These are phyloP conservation scores for Shinisaurus crocodilurus DNA, from an alignment of 2,113 vertebrate species.

Conservation along the genomic window DNA sequence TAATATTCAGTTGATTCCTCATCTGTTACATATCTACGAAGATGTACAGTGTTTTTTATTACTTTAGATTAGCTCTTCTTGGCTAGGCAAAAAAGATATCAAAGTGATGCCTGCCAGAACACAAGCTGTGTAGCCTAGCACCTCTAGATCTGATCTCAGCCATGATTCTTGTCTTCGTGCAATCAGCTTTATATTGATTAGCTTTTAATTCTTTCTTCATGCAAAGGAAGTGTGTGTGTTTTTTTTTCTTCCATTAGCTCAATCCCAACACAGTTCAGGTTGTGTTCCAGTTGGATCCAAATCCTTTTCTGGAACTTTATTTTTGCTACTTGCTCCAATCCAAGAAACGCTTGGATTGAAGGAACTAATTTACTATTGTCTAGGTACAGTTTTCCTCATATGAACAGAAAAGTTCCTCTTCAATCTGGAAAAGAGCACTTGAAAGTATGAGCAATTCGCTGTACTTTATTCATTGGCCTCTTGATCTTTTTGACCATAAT, in stretches of 20 bases:
- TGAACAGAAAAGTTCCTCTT: conserved; percentile 38
- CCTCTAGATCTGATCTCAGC: conserved; percentile 9
- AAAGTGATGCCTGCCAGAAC: conserved; percentile 18
- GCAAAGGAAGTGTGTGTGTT: not conserved
- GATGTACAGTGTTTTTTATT: not conserved
- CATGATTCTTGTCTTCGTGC: not conserved
- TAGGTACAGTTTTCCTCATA: conserved; percentile 46
- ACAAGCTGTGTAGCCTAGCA: not conserved
- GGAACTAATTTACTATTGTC: conserved; percentile 55
- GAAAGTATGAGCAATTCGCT: not conserved
- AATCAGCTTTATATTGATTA: conserved; percentile 18
- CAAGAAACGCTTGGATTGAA: conserved; percentile 54
- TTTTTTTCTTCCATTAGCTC: conserved; percentile 1
- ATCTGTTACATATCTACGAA: not conserved
- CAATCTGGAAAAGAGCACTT: conserved; percentile 46
- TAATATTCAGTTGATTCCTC: conserved; percentile 20
- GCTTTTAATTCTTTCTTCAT: conserved; percentile 37
- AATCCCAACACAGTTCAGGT: not conserved
- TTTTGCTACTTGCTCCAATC: conserved; percentile 47
- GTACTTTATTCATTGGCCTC: conserved; percentile 24
- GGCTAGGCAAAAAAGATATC: not conserved
- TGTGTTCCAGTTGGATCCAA: conserved; percentile 50
- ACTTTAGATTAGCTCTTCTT: conserved; percentile 23
- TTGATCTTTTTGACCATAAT: conserved; percentile 55
- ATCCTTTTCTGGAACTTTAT: conserved; percentile 36